These are phyloP conservation scores for Indri indri DNA, from an alignment of 2,113 vertebrate genomes.

Conservation along the genomic window DNA sequence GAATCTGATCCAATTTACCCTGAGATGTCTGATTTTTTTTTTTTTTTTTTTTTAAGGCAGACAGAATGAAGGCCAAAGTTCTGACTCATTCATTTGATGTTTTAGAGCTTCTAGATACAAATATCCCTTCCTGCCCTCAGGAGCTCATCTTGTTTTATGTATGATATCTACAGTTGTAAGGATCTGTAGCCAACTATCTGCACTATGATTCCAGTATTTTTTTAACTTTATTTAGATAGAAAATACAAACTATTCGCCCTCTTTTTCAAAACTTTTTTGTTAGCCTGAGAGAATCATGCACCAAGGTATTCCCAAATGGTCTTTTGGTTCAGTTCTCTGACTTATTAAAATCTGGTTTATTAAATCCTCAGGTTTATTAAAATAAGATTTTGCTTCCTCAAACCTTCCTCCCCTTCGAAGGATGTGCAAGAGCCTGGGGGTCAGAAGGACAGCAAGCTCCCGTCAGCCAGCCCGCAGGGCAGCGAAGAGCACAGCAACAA, in stretches of 20 bases:
- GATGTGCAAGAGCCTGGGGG: neutral
- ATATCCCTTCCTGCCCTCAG: neutral
- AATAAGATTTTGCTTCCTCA: conserved; percentile 1
- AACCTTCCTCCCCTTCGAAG: neutral
- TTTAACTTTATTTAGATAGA: neutral
- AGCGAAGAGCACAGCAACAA: neutral
- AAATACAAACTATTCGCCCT: neutral
- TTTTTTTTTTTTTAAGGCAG: neutral
- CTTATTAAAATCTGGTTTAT: neutral
- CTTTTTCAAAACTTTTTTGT: conserved; percentile 2
- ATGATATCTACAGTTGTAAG: neutral
- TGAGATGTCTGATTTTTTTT: neutral
- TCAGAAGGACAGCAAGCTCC: neutral
- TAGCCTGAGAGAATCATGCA: neutral
- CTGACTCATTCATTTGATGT: neutral
- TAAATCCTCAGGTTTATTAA: neutral
- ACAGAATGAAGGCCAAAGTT: neutral
- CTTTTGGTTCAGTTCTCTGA: conserved; percentile 11
- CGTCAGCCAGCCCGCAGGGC: neutral
- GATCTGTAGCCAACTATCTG: neutral
- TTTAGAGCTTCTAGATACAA: neutral
- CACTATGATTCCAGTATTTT: neutral
- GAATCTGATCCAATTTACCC: neutral
- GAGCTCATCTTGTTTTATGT: neutral
- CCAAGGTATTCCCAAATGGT: neutral